Evolutionary conservation across 2,113 vertebrate genomes (phyloP), one percentile per base, ranked within the genome.

Genomic region (Centropus bengalensis): DNA sequence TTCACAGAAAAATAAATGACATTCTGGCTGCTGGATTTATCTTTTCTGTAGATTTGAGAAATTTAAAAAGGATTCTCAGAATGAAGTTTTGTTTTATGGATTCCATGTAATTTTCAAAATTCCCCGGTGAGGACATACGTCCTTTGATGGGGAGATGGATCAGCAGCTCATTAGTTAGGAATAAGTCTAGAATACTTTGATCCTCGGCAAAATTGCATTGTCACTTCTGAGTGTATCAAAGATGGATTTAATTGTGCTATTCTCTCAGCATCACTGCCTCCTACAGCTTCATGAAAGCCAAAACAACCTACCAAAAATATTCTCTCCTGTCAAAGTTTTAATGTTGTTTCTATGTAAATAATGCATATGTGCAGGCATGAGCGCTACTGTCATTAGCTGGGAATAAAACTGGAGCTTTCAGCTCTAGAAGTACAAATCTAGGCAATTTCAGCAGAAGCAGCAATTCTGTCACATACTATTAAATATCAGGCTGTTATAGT

Each of bases 291-390:
- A 78, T 70, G 64, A 90, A 96, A 93, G 71, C 71, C 80, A 79
- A 92, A 95, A 63, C 26, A 75, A 88, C 55, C 60, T 42, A 56
- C 71, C 10, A 26, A 78, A 96, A 95, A 86, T 77, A 83, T 73
- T 85, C 74, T 93, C 55, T 38, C 52, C 87, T 74, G 75, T 59
- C 79, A 58, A 71, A 86, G 47, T 86, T 94, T 96, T 78, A 94
- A 91, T 95, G 92, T 81, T 74, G 28, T 92, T 94, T 88, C 76
- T 49, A 45, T 77, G 82, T 80, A 95, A 95, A 96, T 91, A 95
- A 88, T 44, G 64, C 55, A 44, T 55, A 17, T 36, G 42, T 1
- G 0, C 84, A 63, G 75, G 52, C 82, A 67, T 42, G 21, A 26
- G 45, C 24, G 68, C 63, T 82, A 5, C 76, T 49, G 47, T 38